Evolutionary conservation across 1,140 invertebrate genomes (phyloP), one percentile per base, ranked within the genome.

Genomic region (Pygmarrhopalites habei): DNA sequence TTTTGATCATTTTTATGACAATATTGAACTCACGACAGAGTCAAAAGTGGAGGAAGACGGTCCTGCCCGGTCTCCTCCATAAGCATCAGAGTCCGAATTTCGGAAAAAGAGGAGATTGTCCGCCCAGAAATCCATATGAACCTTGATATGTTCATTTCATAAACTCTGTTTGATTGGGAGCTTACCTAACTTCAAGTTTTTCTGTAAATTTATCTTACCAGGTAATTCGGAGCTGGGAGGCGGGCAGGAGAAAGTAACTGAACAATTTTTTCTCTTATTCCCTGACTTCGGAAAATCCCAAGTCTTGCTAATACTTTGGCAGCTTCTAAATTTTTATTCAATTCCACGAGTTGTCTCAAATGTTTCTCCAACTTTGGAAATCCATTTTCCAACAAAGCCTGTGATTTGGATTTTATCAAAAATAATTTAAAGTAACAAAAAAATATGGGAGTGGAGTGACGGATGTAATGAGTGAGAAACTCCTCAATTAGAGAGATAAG

Each of bases 81-180:
- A n/a, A n/a, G n/a, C n/a, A n/a, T n/a, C n/a, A n/a, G n/a, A n/a
- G n/a, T 35, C 32, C 32, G 32, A 15, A 7, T 5, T 35, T 7
- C 78, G 77, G 70, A 89, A 88, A 58, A 88, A 77, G 7, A 89
- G 76, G 7, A 89, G 76, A 75, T 89, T 89, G 65, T 87, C 87
- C 72, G 85, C 86, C 87, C 87, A 89, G 73, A 89, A 89, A 71
- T 89, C 87, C 0, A 86, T 88, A 72, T 88, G 87, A 0, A 85
- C 87, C n/a, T n/a, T n/a, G n/a, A n/a, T n/a, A n/a, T n/a, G n/a
- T n/a, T n/a, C n/a, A n/a, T n/a, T n/a, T n/a, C n/a, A n/a, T n/a
- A n/a, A n/a, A n/a, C n/a, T n/a, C n/a, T n/a, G n/a, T n/a, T n/a
- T n/a, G n/a, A n/a, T n/a, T n/a, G n/a, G n/a, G n/a, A n/a, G n/a